Base-by-base conservation (phyloP, 2,113 vertebrate genomes). In the Thamnaconus septentrionalis region DNA sequence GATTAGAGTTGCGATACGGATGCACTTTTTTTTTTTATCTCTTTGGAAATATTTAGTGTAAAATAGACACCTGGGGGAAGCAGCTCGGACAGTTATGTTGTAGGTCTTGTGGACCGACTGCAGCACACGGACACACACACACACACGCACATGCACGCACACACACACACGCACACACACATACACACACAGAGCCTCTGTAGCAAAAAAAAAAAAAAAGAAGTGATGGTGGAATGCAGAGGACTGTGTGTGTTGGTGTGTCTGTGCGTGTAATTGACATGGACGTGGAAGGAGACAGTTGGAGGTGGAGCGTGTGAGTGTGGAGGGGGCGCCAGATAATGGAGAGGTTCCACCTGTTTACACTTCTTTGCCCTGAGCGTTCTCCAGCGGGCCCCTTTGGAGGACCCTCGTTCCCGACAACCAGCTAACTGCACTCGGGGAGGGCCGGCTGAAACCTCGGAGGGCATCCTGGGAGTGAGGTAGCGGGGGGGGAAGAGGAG, bases 321-420 rank as follows among this genome's bases (percentile, higher is more conserved):
- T 60, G 53, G 62, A 71, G 57, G 73, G 65, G 86, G 75, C 77
- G 75, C 65, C 46, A 61, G 87, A 94, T 92, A 92, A 94, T 94
- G 87, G 91, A 92, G 82, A 77, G 73, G 74, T 41, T 88, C 89
- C 94, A 95, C 94, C 94, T 95, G 95, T 97, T 97, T 95, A 93
- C 93, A 92, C 93, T 92, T 90, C 91, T 91, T 89, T 77, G 79
- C 88, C 92, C 92, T 85, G 71, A 80, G 90, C 91, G 90, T 91
- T 92, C 91, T 92, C 83, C 86, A 86, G 90, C 89, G 82, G 91
- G 85, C 85, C 87, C 89, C 87, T 91, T 90, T 85, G 73, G 92
- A 96, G 93, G 88, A 89, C 89, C 88, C 93, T 95, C 56, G 56
- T 83, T 73, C 76, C 66, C 60, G 70, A 79, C 81, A 85, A 85